Evolutionary conservation across 2,797 vertebrate species (phyloP), one percentile per base, ranked within the genome.

Genomic region (Tarsius wallacei): DNA sequence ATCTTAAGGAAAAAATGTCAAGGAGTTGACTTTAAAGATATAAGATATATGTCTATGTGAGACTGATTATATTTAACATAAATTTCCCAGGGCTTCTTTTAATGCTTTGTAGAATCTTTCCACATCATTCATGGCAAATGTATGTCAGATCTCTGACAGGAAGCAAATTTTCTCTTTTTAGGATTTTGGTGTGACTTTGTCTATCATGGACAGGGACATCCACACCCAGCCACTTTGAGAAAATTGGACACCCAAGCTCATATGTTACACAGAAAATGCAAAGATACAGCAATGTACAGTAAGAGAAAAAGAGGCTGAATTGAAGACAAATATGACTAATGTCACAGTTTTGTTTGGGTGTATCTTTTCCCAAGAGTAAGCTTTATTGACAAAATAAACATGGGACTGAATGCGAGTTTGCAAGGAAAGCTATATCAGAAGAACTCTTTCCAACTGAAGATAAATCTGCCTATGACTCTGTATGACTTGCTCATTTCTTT

Each of bases 131-230:
- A 83, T 61, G 49, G 21, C 26, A 76, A 74, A 93, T 53, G 4
- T 49, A 76, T 74, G 26, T 90, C 83, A 68, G 26, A 31, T 51
- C 31, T 87, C 76, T 93, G 73, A 76, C 7, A 68, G 16, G 36
- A 90, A 17, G 15, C 57, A 87, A 33, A 19, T 63, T 61, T 94
- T 92, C 81, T 96, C 31, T 90, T 71, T 96, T 55, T 78, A 82
- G 83, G 73, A 71, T 84, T 96, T 93, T 90, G 59, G 15, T 33
- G 71, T 96, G 68, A 92, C 22, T 94, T 93, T 96, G 70, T 87
- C 59, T 93, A 33, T 80, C 42, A 19, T n/a, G 1, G 28, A 84
- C 16, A 76, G 81, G 28, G 51, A 12, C 66, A 49, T 74, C 15
- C 28, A 91, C 66, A 49, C 70, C 15, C 28, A 91, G n/a, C 31